These are phyloP conservation scores for Poecilobothrus nobilitatus DNA, from an alignment of 2,888 invertebrate species.

Conservation along the genomic window DNA sequence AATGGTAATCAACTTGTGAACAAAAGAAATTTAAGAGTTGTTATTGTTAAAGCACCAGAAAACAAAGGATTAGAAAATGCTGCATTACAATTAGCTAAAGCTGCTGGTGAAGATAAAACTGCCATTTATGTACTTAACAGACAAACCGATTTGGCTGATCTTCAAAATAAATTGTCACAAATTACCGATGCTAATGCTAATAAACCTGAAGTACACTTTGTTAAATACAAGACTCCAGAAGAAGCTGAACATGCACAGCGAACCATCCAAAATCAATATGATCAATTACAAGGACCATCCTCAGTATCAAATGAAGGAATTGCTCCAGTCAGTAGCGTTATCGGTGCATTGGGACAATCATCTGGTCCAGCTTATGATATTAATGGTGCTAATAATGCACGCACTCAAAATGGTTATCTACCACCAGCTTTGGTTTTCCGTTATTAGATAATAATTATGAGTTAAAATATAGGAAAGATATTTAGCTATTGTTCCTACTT, in stretches of 20 bases:
- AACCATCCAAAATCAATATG: slow-evolving; percentile 29
- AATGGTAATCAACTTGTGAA: slow-evolving; percentile 20
- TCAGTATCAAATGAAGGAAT: slow-evolving; percentile 29
- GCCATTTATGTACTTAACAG: slow-evolving; percentile 38
- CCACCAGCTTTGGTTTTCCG: neutral
- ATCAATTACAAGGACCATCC: slow-evolving; percentile 27
- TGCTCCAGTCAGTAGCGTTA: slow-evolving; percentile 10
- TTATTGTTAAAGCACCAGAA: slow-evolving; percentile 36
- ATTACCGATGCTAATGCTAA: slow-evolving; percentile 27
- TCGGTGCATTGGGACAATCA: slow-evolving; percentile 18
- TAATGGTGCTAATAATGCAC: neutral
- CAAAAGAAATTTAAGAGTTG: slow-evolving; percentile 36
- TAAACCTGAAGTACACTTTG: slow-evolving; percentile 32
- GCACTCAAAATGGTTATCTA: neutral
- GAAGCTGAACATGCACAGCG: slow-evolving; percentile 29
- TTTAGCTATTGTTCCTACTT: neutral
- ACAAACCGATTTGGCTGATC: slow-evolving; percentile 29
- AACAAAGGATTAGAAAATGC: slow-evolving; percentile 29
- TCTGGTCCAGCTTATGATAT: neutral
- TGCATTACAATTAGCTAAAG: slow-evolving; percentile 28
- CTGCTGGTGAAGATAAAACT: slow-evolving; percentile 34
- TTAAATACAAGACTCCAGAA: slow-evolving; percentile 31
- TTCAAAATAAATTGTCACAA: slow-evolving; percentile 28
- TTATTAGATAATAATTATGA: neutral
- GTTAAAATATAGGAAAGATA: neutral